These are phyloP conservation scores for Lepus timidus DNA, from an alignment of 2,113 vertebrate species.

Conservation along the genomic window DNA sequence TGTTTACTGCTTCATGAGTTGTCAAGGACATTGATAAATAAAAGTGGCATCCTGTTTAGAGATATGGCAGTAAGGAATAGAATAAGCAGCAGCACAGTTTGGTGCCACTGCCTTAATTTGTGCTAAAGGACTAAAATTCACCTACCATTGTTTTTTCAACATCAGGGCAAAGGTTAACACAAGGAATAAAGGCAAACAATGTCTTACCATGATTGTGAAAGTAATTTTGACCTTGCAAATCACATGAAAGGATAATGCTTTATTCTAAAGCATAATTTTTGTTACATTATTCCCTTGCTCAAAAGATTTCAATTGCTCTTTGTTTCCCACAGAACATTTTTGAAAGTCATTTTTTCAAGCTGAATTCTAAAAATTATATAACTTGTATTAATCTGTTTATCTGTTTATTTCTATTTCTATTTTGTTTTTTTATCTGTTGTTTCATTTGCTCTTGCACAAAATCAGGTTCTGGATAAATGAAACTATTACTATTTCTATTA, in stretches of 20 bases:
- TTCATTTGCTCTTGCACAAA: not conserved
- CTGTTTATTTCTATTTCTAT: not conserved
- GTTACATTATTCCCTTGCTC: not conserved
- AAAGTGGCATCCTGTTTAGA: not conserved
- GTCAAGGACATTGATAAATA: not conserved
- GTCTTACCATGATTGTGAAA: not conserved
- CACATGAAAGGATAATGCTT: not conserved
- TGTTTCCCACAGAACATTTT: not conserved
- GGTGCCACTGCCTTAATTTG: not conserved
- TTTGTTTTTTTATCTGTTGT: not conserved
- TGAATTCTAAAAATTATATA: not conserved
- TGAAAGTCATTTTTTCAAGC: constrained; percentile 2
- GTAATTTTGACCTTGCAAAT: not conserved
- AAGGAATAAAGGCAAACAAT: not conserved
- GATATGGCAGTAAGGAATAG: not conserved
- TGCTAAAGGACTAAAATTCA: not conserved
- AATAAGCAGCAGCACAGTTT: not conserved
- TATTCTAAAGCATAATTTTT: not conserved
- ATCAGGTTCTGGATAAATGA: not conserved
- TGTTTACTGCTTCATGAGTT: not conserved
- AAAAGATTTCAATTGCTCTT: not conserved
- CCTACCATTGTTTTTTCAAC: not conserved
- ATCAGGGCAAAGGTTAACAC: not conserved
- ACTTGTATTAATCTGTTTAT: not conserved
- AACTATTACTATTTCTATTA: not conserved